A percentile compares a stretch with the other conserved stretches of the same genome.
These are phyloP conservation scores for Xenentodon cancila DNA, from an alignment of 2,797 vertebrate species.

Conservation along the genomic window DNA sequence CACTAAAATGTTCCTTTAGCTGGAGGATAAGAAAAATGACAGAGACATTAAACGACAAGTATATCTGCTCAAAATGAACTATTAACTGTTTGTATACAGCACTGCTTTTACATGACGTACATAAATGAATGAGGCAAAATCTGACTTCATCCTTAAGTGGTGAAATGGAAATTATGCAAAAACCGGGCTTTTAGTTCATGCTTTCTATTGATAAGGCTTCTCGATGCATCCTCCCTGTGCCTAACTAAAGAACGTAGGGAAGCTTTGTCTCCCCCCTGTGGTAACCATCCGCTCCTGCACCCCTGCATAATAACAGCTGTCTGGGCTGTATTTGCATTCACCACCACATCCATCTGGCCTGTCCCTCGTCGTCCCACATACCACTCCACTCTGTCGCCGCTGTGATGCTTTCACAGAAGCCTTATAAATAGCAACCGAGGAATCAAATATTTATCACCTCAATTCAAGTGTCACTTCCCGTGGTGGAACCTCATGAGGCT, in stretches of 20 bases:
- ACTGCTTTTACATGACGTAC: not conserved
- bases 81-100: not conserved
- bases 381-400: conserved; percentile 37
- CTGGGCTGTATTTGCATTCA: conserved; percentile 51
- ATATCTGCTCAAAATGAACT: not conserved
- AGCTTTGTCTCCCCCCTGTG: conserved; percentile 71
- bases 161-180: not conserved
- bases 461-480: conserved; percentile 31
- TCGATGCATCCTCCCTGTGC: conserved; percentile 12
- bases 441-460: conserved; percentile 70
- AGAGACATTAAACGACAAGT: not conserved
- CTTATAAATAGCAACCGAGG: conserved; percentile 63
- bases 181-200: not conserved
- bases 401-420: conserved; percentile 55
- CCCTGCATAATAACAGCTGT: conserved; percentile 28
- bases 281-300: conserved; percentile 12
- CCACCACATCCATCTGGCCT: conserved; percentile 34
- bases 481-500: conserved; percentile 38
- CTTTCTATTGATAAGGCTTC: conserved; percentile 14
- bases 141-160: not conserved
- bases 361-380: conserved; percentile 43
- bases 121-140: not conserved
- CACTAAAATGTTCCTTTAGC: not conserved
- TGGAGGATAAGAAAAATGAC: not conserved
- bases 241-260: conserved; percentile 12